Conservation (phyloP, 2,113 vertebrate genomes). For the Progne subis region DNA sequence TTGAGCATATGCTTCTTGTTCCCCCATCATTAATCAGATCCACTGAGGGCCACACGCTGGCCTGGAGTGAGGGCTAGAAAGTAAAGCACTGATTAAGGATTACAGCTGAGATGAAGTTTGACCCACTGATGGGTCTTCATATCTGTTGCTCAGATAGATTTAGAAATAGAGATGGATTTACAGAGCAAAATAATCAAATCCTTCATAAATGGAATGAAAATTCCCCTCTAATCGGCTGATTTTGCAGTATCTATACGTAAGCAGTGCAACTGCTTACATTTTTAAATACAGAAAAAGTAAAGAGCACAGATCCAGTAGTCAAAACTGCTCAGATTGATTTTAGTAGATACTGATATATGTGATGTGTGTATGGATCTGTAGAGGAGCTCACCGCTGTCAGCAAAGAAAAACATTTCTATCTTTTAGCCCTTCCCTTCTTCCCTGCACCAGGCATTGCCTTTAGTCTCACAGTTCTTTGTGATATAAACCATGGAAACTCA, state of each 20-base stretch:
- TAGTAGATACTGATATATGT: neutral
- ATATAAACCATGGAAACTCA: neutral
- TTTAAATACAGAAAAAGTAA: neutral
- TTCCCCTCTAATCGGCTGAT: neutral
- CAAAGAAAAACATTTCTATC: neutral
- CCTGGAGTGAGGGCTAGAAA: neutral
- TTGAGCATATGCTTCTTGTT: conserved; percentile 64
- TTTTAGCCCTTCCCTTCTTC: neutral
- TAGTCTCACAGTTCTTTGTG: neutral
- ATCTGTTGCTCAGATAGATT: neutral
- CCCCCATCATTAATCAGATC: conserved; percentile 41
- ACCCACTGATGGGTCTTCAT: neutral
- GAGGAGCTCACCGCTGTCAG: neutral
- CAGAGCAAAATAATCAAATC: neutral
- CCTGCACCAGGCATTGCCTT: neutral
- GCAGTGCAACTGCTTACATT: neutral
- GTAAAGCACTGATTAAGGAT: neutral
- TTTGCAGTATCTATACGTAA: neutral
- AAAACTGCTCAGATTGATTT: neutral
- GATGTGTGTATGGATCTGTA: neutral
- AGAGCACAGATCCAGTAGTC: neutral
- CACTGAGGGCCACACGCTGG: neutral
- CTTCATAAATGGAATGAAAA: neutral
- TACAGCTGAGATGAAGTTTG: neutral
- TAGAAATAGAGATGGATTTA: neutral